Evolutionary conservation across 2,797 vertebrate species (phyloP).

Genomic region (Otolemur crassicaudatus): DNA sequence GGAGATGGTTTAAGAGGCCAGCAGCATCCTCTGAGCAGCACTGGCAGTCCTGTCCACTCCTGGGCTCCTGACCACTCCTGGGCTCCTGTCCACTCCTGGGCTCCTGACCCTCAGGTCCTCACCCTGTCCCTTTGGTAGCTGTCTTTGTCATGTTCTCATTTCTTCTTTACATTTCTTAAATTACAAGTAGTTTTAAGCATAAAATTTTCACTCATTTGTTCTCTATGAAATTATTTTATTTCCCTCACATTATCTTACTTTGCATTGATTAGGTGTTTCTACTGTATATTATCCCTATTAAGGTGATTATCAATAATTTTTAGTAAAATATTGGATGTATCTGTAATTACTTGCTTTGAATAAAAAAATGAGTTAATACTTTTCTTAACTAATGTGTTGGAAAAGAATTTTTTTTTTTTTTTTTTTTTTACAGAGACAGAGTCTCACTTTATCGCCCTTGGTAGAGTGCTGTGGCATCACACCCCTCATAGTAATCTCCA

Average conservation of each 20-base stretch:
- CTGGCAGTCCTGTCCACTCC: accelerated
- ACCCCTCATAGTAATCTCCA: too few relatives aligned
- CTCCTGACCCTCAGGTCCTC: too few relatives aligned
- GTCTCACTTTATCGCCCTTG: too few relatives aligned
- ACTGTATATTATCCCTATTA: not conserved
- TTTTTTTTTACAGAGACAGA: too few relatives aligned
- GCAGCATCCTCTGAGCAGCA: accelerated
- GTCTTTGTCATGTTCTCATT: not conserved
- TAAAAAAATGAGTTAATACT: not conserved
- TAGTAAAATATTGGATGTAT: not conserved
- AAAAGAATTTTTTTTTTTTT: not conserved
- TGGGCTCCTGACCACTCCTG: too few relatives aligned
- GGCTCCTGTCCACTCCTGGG: too few relatives aligned
- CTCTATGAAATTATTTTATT: not conserved
- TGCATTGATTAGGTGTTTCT: not conserved
- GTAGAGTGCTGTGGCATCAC: too few relatives aligned
- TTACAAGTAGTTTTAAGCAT: not conserved
- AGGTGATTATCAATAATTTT: not conserved
- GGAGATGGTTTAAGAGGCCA: not conserved
- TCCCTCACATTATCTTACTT: not conserved
- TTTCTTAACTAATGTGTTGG: constrained; percentile 1
- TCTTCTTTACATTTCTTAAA: not conserved
- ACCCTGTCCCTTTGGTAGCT: accelerated
- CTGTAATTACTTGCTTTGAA: not conserved
- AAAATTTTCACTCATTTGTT: not conserved